phyloP scores from a whole-genome alignment of 2,888 invertebrate species.

The Bombylius discolor region DNA sequence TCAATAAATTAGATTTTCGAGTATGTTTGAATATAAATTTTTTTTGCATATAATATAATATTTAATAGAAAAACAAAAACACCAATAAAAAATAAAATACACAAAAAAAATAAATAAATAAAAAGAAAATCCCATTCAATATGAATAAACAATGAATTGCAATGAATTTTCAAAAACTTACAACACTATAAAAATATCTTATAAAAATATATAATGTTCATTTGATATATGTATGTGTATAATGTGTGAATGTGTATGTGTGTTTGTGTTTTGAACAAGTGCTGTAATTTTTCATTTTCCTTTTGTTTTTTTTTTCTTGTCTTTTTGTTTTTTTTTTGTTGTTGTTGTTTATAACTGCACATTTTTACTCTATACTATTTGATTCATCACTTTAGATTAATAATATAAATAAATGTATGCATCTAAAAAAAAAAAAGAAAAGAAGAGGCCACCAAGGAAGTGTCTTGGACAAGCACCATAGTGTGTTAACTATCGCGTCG shows the following conservation, averaged over 20 bases:
- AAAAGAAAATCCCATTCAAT: not conserved
- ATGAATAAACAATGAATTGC: not conserved
- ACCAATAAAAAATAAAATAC: not conserved
- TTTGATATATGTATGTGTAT: no score
- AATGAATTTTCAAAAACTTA: not conserved
- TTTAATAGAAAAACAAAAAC: no score
- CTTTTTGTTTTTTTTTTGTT: not conserved
- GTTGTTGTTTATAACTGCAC: not conserved
- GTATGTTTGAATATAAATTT: not conserved
- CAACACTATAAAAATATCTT: no score
- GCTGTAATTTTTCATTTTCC: not conserved
- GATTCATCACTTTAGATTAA: not conserved
- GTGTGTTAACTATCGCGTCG: constrained; percentile 9
- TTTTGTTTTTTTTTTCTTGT: not conserved
- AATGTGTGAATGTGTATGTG: no score
- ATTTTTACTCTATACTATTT: not conserved
- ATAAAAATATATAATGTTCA: no score
- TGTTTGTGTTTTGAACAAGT: not conserved
- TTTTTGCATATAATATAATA: no score
- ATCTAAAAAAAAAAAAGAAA: not conserved
- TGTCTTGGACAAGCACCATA: constrained; percentile 4
- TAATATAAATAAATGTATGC: not conserved
- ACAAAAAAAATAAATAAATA: not conserved
- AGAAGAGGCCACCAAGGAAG: constrained; percentile 13
- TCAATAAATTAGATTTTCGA: not conserved